These are phyloP conservation scores for Pecten maximus DNA, from an alignment of 2,888 invertebrate genomes.

Conservation along the genomic window DNA sequence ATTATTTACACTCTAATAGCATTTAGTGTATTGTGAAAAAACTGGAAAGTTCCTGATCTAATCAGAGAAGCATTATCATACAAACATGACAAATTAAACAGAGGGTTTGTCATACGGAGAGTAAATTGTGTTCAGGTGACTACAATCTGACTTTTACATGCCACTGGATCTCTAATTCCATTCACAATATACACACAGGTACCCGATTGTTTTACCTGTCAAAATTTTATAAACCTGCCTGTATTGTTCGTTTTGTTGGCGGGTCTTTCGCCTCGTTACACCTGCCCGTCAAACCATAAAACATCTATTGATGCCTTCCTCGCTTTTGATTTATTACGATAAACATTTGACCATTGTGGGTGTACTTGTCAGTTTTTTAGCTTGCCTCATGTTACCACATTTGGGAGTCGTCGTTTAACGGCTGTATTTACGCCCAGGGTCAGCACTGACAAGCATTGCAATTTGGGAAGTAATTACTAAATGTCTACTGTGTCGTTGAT, in stretches of 20 bases:
- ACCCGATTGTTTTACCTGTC: constrained; percentile 27
- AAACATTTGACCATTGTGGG: constrained; percentile 27
- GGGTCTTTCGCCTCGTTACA: constrained; percentile 1
- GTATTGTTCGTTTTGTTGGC: background rate
- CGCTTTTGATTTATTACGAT: constrained; percentile 32
- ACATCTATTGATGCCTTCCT: constrained; percentile 3
- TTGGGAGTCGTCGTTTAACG: background rate
- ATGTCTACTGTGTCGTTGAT: constrained; percentile 18
- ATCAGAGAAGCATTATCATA: background rate
- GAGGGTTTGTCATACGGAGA: background rate
- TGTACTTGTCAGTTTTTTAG: constrained; percentile 23
- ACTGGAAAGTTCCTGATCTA: background rate
- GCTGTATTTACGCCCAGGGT: constrained; percentile 12
- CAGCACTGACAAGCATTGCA: background rate
- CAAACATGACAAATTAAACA: constrained; percentile 17
- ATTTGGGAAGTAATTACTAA: constrained; percentile 27
- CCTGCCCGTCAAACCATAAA: constrained; percentile 30
- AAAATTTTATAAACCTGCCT: constrained; percentile 2
- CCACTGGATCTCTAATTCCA: background rate
- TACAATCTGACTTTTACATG: background rate
- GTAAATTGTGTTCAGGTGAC: background rate
- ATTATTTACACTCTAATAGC: background rate
- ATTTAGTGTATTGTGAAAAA: constrained; percentile 14
- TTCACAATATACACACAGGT: background rate
- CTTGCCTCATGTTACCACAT: constrained; percentile 3